Conservation (phyloP, 1,140 invertebrate genomes). For the Nebria ingens region DNA sequence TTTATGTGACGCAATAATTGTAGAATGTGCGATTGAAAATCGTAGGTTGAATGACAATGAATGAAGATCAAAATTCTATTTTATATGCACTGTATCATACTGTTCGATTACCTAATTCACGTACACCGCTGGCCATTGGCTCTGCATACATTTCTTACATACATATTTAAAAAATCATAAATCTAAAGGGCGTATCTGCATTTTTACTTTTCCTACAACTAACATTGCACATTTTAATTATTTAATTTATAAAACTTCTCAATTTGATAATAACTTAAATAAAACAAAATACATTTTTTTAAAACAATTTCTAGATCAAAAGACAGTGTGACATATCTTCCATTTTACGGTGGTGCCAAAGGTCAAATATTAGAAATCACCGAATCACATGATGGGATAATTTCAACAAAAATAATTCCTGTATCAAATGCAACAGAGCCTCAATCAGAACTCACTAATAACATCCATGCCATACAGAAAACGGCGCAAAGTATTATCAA, state of each 20-base stretch:
- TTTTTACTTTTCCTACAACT: too few species aligned
- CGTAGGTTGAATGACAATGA: too few species aligned
- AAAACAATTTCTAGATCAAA: constrained; percentile 7
- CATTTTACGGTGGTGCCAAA: constrained; percentile 55
- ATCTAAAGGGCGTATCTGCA: neutral
- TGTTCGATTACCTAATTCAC: neutral
- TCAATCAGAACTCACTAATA: constrained; percentile 11
- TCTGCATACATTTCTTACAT: neutral
- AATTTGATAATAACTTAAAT: neutral
- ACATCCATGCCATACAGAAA: constrained; percentile 36
- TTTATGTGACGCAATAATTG: too few species aligned
- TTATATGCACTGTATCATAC: neutral
- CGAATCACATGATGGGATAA: constrained; percentile 39
- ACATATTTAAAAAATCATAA: neutral
- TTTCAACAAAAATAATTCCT: constrained; percentile 37
- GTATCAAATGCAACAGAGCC: constrained; percentile 13
- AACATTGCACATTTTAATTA: neutral
- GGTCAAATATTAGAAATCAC: constrained; percentile 50
- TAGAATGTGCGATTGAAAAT: too few species aligned
- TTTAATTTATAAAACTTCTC: neutral
- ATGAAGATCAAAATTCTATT: neutral
- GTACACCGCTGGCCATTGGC: neutral
- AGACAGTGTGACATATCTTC: constrained; percentile 27
- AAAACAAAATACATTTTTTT: neutral
- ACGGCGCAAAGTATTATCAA: constrained; percentile 37